A percentile compares a stretch with the other conserved stretches of the same genome.
phyloP scores from a whole-genome alignment of 2,888 invertebrate species.

The Sphaerophoria rueppellii region DNA sequence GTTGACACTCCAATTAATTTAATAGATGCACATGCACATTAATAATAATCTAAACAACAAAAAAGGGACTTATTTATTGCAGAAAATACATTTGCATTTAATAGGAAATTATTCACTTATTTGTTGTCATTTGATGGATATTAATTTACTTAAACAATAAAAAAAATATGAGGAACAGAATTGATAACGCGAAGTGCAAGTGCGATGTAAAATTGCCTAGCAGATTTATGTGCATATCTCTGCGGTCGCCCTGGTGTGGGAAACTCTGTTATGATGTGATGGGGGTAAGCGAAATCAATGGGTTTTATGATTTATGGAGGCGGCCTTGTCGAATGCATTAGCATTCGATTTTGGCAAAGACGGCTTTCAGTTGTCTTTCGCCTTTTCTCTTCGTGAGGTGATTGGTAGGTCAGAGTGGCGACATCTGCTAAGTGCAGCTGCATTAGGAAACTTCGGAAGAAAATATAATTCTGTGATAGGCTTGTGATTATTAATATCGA shows the following conservation, averaged over 20 bases:
- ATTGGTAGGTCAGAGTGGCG: slow-evolving; percentile 3
- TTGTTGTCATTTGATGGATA: slow-evolving; percentile 52
- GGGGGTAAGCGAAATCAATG: slow-evolving; percentile 49
- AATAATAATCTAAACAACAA: slow-evolving; percentile 54
- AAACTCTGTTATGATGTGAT: slow-evolving; percentile 26
- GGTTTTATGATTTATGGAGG: slow-evolving; percentile 62
- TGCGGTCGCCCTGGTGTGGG: background rate
- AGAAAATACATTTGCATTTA: too few species aligned
- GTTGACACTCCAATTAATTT: slow-evolving; percentile 72
- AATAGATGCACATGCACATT: slow-evolving; percentile 68
- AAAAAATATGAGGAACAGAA: slow-evolving; percentile 18
- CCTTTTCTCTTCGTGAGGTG: background rate
- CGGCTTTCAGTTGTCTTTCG: background rate
- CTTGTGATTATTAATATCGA: background rate
- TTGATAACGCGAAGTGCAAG: background rate
- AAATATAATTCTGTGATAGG: background rate
- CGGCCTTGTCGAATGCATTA: slow-evolving; percentile 69
- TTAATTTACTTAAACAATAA: slow-evolving; percentile 54
- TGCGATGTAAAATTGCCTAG: slow-evolving; percentile 33
- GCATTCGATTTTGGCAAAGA: slow-evolving; percentile 68
- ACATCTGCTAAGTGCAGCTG: slow-evolving; percentile 57
- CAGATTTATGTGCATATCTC: slow-evolving; percentile 16
- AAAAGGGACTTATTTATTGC: too few species aligned
- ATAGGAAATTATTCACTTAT: too few species aligned
- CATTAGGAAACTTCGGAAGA: background rate